Percentiles rank a stretch among this genome's conserved stretches.
phyloP scores from a whole-genome alignment of 2,113 vertebrate genomes.

The Neotoma lepida region DNA sequence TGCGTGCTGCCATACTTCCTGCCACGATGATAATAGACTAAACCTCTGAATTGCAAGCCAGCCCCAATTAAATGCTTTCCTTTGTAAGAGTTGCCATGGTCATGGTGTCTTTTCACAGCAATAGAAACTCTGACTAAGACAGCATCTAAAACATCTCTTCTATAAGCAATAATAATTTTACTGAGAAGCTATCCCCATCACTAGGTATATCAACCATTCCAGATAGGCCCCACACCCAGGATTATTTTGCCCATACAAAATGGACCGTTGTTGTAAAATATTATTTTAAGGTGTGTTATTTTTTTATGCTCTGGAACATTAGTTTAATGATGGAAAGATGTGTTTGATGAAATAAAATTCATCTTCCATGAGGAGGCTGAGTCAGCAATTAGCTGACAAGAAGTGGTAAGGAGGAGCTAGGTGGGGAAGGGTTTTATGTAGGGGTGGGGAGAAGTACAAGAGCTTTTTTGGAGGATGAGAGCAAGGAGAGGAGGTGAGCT shows the following conservation, averaged over 20 bases:
- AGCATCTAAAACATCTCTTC: neutral
- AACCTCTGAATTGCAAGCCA: neutral
- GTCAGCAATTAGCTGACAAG: too few relatives aligned
- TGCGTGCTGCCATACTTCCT: neutral
- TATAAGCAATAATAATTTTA: slow-evolving; percentile 32
- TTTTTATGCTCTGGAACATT: too few relatives aligned
- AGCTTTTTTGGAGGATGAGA: too few relatives aligned
- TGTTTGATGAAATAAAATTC: too few relatives aligned
- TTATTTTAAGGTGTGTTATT: too few relatives aligned
- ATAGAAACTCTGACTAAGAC: neutral
- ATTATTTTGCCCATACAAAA: neutral
- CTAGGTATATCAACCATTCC: neutral
- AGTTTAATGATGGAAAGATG: too few relatives aligned
- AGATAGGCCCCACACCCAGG: neutral
- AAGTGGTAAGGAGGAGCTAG: too few relatives aligned
- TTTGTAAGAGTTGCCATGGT: neutral
- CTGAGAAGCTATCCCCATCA: neutral
- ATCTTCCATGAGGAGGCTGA: too few relatives aligned
- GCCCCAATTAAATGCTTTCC: neutral
- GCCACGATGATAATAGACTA: neutral
- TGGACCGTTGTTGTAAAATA: neutral
- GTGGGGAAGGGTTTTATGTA: too few relatives aligned
- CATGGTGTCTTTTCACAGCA: neutral
- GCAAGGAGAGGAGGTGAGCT: too few relatives aligned
- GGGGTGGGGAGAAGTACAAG: too few relatives aligned